A percentile compares a stretch with the other conserved stretches of the same genome.
These are phyloP conservation scores for Drosophila truncata DNA, from an alignment of 1,140 invertebrate species.

Conservation along the genomic window DNA sequence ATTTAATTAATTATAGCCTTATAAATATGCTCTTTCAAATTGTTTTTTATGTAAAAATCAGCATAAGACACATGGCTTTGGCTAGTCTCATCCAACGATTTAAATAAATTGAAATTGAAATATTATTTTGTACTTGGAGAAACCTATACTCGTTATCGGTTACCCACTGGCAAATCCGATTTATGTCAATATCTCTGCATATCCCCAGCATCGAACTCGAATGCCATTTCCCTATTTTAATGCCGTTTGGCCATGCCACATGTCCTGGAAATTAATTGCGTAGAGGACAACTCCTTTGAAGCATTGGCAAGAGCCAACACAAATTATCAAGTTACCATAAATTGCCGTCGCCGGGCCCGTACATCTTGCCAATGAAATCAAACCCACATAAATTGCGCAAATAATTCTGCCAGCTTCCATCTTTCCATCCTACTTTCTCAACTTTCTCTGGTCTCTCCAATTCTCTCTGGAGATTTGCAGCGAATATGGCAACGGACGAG, in stretches of 20 bases:
- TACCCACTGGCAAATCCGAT: neutral
- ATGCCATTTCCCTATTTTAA: constrained; percentile 31
- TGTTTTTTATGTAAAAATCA: neutral
- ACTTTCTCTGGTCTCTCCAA: neutral
- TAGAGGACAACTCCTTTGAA: constrained; percentile 7
- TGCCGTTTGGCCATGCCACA: constrained; percentile 21
- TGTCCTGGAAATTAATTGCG: constrained; percentile 44
- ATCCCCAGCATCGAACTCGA: neutral
- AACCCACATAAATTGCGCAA: constrained; percentile 80
- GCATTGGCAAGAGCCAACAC: constrained; percentile 28
- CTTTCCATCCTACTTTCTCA: constrained; percentile 3
- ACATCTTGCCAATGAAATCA: constrained; percentile 76
- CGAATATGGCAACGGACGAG: constrained; percentile 29
- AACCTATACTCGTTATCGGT: neutral
- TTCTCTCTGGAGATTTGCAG: constrained; percentile 24
- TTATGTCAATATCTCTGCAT: neutral
- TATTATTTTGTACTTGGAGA: constrained; percentile 1
- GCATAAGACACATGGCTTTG: no score
- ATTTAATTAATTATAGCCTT: no score
- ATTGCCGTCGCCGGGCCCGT: constrained; percentile 52
- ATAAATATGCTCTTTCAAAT: neutral
- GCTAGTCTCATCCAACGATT: neutral
- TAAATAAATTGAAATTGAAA: neutral
- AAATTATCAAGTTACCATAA: constrained; percentile 77
- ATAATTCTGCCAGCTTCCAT: constrained; percentile 59